Base-by-base conservation (phyloP, 2,113 vertebrate genomes). In the Fregetta grallaria region DNA sequence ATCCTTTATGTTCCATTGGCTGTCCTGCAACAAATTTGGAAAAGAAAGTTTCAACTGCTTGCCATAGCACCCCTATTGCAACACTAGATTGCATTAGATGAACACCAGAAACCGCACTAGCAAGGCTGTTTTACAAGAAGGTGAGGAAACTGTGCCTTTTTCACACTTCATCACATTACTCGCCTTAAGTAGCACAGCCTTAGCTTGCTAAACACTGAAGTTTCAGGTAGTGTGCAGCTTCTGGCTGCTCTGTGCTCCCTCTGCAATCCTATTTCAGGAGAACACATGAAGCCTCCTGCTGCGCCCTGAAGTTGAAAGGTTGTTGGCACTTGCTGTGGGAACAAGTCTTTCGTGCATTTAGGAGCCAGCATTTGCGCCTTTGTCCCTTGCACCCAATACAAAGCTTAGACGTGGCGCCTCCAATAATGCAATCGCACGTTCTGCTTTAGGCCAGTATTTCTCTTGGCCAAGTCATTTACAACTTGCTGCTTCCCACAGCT, bases 321-420 rank as follows among this genome's bases (percentile, higher is more conserved):
- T 95, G 84, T 53, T 97, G 91, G 95, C 95, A 92, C 80, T 85
- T 30, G 73, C 55, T 25, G 49, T 89, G 95, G 77, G 89, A 97
- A 95, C 75, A 84, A 94, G 68, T 4, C 66, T 76, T 65, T 56
- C 83, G 73, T 38, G 40, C 62, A 58, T 38, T 76, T 73, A 78
- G 66, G 63, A 97, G 89, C 80, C 74, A 91, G 59, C 29, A 68
- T 58, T 95, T 79, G 73, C 10, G 42, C 70, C 86, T 95, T 95
- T 74, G 71, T 94, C 91, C 84, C 80, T 32, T 44, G 81, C 42
- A 91, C 50, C 92, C 81, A 66, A 56, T 27, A 68, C 77, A 79
- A 85, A 94, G 62, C 70, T 85, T 27, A 94, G 70, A 88, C 3
- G 2, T 65, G 89, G 66, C 6, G 22, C 76, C 90, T 93, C 79